Evolutionary conservation across 1,140 invertebrate species (phyloP).

Genomic region (Drosophila bocki): DNA sequence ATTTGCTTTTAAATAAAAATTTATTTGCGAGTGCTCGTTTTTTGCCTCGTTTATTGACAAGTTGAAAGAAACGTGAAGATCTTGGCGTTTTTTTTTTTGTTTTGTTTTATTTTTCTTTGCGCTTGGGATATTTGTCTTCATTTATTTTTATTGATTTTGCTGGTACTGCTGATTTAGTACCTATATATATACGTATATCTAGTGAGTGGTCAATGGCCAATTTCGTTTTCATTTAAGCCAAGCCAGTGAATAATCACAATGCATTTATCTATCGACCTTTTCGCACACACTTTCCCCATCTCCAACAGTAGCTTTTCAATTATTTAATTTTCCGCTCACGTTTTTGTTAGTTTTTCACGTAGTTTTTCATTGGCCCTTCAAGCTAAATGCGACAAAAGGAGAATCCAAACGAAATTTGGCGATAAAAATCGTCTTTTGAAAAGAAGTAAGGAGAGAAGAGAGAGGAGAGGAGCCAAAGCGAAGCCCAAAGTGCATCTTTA

Average conservation of each 20-base stretch:
- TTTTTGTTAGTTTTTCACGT: slow-evolving; percentile 59
- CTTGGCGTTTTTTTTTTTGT: slow-evolving; percentile 44
- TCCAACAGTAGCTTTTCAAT: slow-evolving; percentile 65
- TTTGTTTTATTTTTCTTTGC: slow-evolving; percentile 19
- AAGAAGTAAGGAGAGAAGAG: not conserved
- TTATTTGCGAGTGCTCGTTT: slow-evolving; percentile 45
- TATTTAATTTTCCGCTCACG: slow-evolving; percentile 83
- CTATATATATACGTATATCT: slow-evolving; percentile 15
- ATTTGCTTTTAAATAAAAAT: slow-evolving; percentile 80
- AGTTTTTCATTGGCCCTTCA: slow-evolving; percentile 51
- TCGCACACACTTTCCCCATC: slow-evolving; percentile 50
- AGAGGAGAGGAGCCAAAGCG: not conserved
- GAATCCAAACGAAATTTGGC: slow-evolving; percentile 60
- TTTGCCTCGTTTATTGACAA: slow-evolving; percentile 71
- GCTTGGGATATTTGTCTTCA: slow-evolving; percentile 71
- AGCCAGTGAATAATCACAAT: slow-evolving; percentile 82
- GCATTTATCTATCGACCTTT: slow-evolving; percentile 72
- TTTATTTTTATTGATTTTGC: slow-evolving; percentile 79
- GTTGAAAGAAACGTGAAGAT: slow-evolving; percentile 59
- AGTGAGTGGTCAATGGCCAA: slow-evolving; percentile 67
- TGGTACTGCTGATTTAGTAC: slow-evolving; percentile 58
- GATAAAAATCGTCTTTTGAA: slow-evolving; percentile 67
- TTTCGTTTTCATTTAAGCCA: slow-evolving; percentile 78
- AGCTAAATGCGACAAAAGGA: slow-evolving; percentile 61
- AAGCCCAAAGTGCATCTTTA: slow-evolving; percentile 74